phyloP scores from a whole-genome alignment of 2,113 vertebrate genomes.

The Bufo bufo region DNA sequence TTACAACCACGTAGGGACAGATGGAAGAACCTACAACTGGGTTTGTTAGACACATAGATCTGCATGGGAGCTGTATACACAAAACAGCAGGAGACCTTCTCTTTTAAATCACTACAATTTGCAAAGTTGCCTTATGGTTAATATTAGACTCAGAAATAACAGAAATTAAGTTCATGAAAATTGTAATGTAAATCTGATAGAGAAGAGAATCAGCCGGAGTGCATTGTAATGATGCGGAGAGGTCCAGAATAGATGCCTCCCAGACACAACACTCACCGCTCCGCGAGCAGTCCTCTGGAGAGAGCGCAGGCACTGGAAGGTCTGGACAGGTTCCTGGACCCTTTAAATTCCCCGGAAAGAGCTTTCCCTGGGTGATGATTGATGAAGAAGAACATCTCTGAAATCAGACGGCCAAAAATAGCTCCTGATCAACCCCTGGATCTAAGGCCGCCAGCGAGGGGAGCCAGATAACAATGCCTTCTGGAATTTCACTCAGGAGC shows the following conservation, averaged over 20 bases:
- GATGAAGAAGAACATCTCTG: constrained; percentile 65
- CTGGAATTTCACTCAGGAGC: constrained; percentile 46
- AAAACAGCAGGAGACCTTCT: background rate
- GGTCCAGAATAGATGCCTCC: background rate
- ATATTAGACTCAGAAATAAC: too few species aligned
- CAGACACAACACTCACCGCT: background rate
- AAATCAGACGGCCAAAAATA: constrained; percentile 79
- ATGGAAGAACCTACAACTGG: too few species aligned
- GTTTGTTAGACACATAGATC: background rate
- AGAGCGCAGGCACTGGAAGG: constrained; percentile 46
- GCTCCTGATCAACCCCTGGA: constrained; percentile 74
- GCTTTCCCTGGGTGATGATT: constrained; percentile 61
- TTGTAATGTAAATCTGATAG: background rate
- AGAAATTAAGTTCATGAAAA: background rate
- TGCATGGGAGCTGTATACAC: background rate
- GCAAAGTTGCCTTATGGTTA: too few species aligned
- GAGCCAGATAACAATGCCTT: constrained; percentile 69
- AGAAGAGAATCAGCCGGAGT: background rate
- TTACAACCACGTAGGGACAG: too few species aligned
- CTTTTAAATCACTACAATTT: too few species aligned
- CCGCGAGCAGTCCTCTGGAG: background rate
- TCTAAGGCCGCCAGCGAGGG: constrained; percentile 66
- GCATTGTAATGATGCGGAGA: background rate
- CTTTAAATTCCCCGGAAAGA: constrained; percentile 66
- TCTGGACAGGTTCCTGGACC: background rate